phyloP scores from a whole-genome alignment of 2,113 vertebrate species.

The Calypte anna region DNA sequence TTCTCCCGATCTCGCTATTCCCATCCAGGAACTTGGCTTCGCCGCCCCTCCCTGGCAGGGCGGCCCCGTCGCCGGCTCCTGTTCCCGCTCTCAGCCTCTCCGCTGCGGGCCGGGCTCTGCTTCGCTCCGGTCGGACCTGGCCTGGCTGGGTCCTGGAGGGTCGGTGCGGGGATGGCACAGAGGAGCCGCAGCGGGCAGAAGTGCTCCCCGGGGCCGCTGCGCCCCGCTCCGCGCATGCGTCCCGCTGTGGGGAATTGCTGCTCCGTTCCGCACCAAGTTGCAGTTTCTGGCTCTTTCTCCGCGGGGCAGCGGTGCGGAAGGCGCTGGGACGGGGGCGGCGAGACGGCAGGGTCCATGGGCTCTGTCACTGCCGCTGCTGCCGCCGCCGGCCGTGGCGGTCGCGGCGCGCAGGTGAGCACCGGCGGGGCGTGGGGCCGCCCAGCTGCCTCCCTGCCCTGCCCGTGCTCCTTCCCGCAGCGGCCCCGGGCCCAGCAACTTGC shows the following conservation, averaged over 20 bases:
- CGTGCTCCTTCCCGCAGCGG: slow-evolving; percentile 74
- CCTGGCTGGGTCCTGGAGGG: accelerated
- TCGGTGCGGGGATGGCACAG: background rate
- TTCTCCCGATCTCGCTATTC: background rate
- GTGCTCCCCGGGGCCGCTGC: background rate
- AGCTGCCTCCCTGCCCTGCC: background rate
- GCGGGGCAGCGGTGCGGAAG: slow-evolving; percentile 54
- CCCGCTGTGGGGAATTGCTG: slow-evolving; percentile 75
- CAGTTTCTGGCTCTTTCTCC: slow-evolving; percentile 75
- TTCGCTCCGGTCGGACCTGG: accelerated
- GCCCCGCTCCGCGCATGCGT: slow-evolving; percentile 55
- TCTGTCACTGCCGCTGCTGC: slow-evolving; percentile 74
- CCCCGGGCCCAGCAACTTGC: slow-evolving; percentile 89
- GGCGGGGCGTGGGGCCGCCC: background rate
- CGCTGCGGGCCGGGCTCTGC: no score
- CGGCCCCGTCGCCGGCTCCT: background rate
- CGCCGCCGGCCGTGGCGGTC: slow-evolving; percentile 79
- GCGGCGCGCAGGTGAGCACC: slow-evolving; percentile 70
- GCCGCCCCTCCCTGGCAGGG: background rate
- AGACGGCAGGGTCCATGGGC: slow-evolving; percentile 74
- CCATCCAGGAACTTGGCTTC: background rate
- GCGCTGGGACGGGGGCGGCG: slow-evolving; percentile 78
- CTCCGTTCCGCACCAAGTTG: slow-evolving; percentile 78
- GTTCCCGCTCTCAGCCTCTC: background rate
- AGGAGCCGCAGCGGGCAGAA: background rate